A percentile compares a stretch with the other conserved stretches of the same genome.
Evolutionary conservation across 2,888 invertebrate genomes (phyloP).

Genomic region (Apodemia zela): DNA sequence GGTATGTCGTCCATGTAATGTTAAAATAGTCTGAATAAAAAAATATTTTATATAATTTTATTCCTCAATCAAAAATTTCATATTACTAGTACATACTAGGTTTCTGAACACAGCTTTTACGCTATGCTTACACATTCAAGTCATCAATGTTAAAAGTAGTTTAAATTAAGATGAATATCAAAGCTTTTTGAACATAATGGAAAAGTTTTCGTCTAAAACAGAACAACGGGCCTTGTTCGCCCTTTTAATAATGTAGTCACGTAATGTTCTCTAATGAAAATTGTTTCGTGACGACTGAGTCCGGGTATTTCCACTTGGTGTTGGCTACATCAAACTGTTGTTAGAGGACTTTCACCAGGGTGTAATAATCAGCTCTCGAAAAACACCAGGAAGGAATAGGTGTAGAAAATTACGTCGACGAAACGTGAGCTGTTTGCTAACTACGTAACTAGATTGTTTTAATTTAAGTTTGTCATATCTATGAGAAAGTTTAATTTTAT

Average conservation of each 20-base stretch:
- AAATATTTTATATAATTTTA: no score
- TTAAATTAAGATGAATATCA: constrained; percentile 43
- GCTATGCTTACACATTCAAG: background rate
- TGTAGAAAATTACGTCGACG: background rate
- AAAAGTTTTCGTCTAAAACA: constrained; percentile 51
- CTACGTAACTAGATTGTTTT: constrained; percentile 5
- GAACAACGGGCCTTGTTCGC: constrained; percentile 41
- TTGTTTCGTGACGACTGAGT: constrained; percentile 68
- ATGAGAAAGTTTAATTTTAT: background rate
- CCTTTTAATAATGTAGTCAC: constrained; percentile 67
- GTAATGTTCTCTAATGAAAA: constrained; percentile 70
- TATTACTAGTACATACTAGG: background rate
- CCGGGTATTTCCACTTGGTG: constrained; percentile 57
- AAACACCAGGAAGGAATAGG: constrained; percentile 16
- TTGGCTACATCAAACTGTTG: constrained; percentile 54
- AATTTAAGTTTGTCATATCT: constrained; percentile 6
- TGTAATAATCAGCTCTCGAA: constrained; percentile 13
- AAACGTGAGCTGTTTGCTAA: constrained; percentile 16
- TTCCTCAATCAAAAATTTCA: no score
- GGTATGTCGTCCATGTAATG: no score
- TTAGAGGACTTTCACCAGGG: constrained; percentile 16
- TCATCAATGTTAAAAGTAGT: constrained; percentile 23
- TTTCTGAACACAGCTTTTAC: background rate
- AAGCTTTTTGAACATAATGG: constrained; percentile 50
- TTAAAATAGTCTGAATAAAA: no score